Evolutionary conservation across 2,888 invertebrate genomes (phyloP).

Genomic region (Protophormia terraenovae): DNA sequence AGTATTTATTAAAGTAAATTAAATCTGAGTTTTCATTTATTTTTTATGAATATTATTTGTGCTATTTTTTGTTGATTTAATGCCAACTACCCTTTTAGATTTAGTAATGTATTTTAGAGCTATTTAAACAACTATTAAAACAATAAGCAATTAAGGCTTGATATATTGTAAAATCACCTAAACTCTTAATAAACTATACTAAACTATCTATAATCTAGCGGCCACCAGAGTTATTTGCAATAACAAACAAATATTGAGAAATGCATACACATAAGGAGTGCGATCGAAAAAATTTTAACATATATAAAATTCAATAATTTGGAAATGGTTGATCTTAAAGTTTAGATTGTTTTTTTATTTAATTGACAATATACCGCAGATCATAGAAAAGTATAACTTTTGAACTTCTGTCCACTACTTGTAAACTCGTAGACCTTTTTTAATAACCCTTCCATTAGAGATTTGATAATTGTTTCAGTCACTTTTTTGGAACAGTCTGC

Average conservation of each 20-base stretch:
- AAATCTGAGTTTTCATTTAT: slow-evolving; percentile 4
- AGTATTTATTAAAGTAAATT: slow-evolving; percentile 16
- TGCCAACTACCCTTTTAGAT: not conserved
- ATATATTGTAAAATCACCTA: not conserved
- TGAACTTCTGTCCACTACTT: too few relatives aligned
- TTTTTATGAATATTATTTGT: not conserved
- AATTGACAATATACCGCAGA: too few relatives aligned
- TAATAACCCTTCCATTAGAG: too few relatives aligned
- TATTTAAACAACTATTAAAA: slow-evolving; percentile 34
- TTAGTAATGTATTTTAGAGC: not conserved
- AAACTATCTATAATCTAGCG: slow-evolving; percentile 22
- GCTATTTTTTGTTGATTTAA: not conserved
- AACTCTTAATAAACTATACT: slow-evolving; percentile 12
- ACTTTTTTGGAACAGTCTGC: too few relatives aligned
- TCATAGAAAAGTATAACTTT: too few relatives aligned
- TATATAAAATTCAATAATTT: too few relatives aligned
- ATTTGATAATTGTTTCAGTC: too few relatives aligned
- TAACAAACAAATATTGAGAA: not conserved
- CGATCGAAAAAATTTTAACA: too few relatives aligned
- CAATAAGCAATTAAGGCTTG: slow-evolving; percentile 2
- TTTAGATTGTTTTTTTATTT: too few relatives aligned
- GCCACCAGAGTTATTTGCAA: slow-evolving; percentile 11
- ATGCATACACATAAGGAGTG: not conserved
- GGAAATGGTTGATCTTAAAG: too few relatives aligned
- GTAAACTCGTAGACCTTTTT: too few relatives aligned